These are phyloP conservation scores for Harmothoe impar DNA, from an alignment of 2,888 invertebrate species.

Conservation along the genomic window DNA sequence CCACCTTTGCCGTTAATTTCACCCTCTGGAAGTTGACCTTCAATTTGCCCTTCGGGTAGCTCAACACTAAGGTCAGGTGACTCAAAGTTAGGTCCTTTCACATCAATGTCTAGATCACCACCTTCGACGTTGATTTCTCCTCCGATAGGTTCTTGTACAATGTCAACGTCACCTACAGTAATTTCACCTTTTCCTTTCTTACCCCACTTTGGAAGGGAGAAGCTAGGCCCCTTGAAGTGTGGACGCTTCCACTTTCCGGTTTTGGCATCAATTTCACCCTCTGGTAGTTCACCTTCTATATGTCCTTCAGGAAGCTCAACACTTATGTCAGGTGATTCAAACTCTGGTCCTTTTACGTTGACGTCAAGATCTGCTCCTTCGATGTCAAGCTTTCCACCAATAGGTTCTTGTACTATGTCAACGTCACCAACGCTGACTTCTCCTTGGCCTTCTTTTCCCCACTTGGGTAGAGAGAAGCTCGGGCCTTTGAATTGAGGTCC, in stretches of 20 bases:
- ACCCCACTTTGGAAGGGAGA: slow-evolving; percentile 45
- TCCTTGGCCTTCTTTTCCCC: slow-evolving; percentile 18
- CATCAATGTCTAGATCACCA: slow-evolving; percentile 34
- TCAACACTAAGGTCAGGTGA: neutral
- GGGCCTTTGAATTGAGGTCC: slow-evolving; percentile 35
- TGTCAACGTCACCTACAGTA: slow-evolving; percentile 51
- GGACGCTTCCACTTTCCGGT: slow-evolving; percentile 53
- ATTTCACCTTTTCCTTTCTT: slow-evolving; percentile 42
- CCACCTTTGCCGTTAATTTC: neutral
- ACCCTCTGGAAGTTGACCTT: slow-evolving; percentile 37
- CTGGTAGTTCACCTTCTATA: slow-evolving; percentile 17
- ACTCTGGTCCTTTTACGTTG: neutral
- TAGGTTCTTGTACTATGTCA: slow-evolving; percentile 46
- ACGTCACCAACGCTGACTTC: slow-evolving; percentile 55
- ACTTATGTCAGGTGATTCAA: neutral
- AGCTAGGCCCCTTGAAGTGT: slow-evolving; percentile 26
- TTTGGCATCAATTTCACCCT: neutral
- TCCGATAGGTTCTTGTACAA: slow-evolving; percentile 40
- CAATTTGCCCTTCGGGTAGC: slow-evolving; percentile 37
- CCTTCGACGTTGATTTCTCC: neutral
- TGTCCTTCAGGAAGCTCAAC: slow-evolving; percentile 35
- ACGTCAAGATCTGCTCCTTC: slow-evolving; percentile 13
- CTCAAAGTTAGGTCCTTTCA: slow-evolving; percentile 37
- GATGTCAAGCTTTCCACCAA: neutral
- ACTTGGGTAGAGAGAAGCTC: slow-evolving; percentile 51